Conservation (phyloP, 2,113 vertebrate genomes). For the Catharus bicknelli region DNA sequence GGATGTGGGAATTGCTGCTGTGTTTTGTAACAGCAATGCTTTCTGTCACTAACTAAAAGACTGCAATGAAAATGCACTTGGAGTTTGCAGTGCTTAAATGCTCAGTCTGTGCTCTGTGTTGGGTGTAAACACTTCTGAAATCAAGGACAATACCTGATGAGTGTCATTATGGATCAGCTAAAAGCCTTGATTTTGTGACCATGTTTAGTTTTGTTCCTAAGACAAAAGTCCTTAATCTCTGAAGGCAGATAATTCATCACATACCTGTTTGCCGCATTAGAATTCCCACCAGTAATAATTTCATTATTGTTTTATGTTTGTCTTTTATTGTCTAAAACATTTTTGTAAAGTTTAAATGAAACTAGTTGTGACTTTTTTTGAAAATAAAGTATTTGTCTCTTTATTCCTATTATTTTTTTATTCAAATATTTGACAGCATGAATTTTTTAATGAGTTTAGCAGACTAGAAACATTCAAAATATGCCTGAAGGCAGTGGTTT, state of each 20-base stretch:
- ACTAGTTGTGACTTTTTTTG: not conserved
- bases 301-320: not conserved
- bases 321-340: not conserved
- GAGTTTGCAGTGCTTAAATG: not conserved
- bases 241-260: not conserved
- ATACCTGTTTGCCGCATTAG: not conserved
- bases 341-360: not conserved
- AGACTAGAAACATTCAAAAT: not conserved
- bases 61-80: not conserved
- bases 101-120: not conserved
- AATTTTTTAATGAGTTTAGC: conserved; percentile 10
- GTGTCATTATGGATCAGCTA: not conserved
- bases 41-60: not conserved
- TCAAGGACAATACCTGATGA: not conserved
- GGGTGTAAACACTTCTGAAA: not conserved
- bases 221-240: not conserved
- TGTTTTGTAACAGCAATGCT: not conserved
- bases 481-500: not conserved
- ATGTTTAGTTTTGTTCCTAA: not conserved
- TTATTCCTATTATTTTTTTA: not conserved
- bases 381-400: not conserved
- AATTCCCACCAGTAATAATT: not conserved
- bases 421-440: not conserved
- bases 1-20: not conserved
- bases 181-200: not conserved